A percentile compares a stretch with the other conserved stretches of the same genome.
Evolutionary conservation across 1,140 invertebrate genomes (phyloP).

Genomic region (Pseudomyrmex flavicornis): DNA sequence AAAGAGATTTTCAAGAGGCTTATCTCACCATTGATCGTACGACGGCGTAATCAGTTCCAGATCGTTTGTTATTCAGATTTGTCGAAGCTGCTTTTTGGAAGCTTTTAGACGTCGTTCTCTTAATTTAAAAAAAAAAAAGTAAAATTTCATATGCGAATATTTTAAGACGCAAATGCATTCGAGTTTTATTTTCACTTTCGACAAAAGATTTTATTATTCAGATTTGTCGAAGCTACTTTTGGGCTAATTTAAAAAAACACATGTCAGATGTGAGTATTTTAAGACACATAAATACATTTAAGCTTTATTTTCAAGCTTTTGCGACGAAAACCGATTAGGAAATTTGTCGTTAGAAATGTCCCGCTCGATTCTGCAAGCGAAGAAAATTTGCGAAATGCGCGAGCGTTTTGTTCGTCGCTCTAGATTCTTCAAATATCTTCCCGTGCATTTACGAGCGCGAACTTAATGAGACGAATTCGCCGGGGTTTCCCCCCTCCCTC

Average conservation of each 20-base stretch:
- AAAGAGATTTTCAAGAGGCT: constrained; percentile 6
- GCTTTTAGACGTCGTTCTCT: no score
- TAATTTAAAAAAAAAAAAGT: no score
- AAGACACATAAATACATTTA: background rate
- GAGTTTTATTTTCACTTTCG: background rate
- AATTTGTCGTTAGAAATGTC: constrained; percentile 25
- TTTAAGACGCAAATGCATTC: background rate
- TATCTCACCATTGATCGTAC: background rate
- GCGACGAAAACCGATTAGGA: background rate
- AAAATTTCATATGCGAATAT: no score
- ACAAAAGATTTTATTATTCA: no score
- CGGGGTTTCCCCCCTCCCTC: background rate
- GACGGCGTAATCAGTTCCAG: background rate
- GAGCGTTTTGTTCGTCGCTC: background rate
- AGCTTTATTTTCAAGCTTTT: background rate
- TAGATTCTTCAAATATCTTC: constrained; percentile 43
- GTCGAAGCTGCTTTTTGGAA: background rate
- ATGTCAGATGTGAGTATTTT: no score
- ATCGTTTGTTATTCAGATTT: constrained; percentile 11
- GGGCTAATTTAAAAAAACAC: no score
- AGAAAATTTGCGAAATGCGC: constrained; percentile 2
- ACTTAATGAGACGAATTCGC: constrained; percentile 57
- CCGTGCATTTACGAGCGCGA: constrained; percentile 20
- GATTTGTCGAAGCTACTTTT: no score
- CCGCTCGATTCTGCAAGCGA: background rate